Percentiles rank a stretch among this genome's conserved stretches.
Conservation (phyloP, 2,797 vertebrate genomes). For the Pipistrellus nathusii region DNA sequence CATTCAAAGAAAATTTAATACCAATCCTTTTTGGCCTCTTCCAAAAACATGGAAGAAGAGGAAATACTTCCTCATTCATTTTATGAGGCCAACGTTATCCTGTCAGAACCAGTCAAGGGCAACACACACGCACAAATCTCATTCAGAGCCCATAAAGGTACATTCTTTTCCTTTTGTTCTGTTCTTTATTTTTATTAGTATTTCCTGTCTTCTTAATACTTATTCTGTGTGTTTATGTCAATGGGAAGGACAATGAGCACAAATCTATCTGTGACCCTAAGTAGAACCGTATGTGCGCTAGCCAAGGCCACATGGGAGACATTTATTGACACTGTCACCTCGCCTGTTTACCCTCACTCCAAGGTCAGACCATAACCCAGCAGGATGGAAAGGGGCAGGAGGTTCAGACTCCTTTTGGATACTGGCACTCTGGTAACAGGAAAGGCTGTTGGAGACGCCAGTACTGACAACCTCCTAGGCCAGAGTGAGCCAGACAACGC, state of each 20-base stretch:
- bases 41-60: neutral
- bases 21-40: neutral
- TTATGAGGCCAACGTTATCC: neutral
- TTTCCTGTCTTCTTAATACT: conserved; percentile 70
- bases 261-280: conserved; percentile 47
- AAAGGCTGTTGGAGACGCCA: conserved; percentile 49
- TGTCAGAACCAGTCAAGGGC: neutral
- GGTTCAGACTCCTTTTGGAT: conserved; percentile 55
- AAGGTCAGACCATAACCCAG: conserved; percentile 77
- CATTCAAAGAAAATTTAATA: neutral
- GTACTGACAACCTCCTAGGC: conserved; percentile 21
- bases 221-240: conserved; percentile 51
- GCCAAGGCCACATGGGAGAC: conserved; percentile 75
- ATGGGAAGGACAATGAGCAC: conserved; percentile 22
- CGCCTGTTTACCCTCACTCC: conserved; percentile 74
- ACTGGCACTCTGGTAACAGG: conserved; percentile 73
- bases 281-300: conserved; percentile 51
- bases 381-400: conserved; percentile 78
- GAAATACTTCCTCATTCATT: neutral
- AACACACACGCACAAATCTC: neutral
- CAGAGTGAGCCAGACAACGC: neutral
- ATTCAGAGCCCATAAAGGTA: conserved; percentile 53
- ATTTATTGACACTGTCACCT: conserved; percentile 85
- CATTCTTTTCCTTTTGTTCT: conserved; percentile 65
- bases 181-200: conserved; percentile 64